Percentiles rank a stretch among this genome's conserved stretches.
Conservation (phyloP, 1,140 invertebrate species). For the Neomicropteryx cornuta region DNA sequence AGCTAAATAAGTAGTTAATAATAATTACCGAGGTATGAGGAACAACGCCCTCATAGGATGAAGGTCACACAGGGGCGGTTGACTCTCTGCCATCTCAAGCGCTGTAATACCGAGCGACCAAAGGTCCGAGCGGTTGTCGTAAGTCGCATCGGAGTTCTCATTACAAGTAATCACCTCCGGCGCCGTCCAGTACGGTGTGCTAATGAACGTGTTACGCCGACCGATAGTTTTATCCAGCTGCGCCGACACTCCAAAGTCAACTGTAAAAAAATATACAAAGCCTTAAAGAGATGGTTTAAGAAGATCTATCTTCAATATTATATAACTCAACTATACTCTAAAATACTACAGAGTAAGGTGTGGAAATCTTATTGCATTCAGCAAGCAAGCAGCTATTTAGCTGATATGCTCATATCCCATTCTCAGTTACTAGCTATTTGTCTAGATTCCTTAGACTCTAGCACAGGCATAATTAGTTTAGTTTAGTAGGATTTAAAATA, state of each 20-base stretch:
- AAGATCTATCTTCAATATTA: no score
- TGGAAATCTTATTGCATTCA: no score
- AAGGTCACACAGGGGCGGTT: conserved; percentile 96
- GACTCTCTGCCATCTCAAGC: conserved; percentile 99
- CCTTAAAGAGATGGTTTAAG: not conserved
- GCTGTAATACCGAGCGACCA: conserved; percentile 99
- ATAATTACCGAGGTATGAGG: conserved; percentile 75
- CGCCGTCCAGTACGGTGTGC: conserved; percentile 98
- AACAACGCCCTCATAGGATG: conserved; percentile 99
- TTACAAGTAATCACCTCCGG: conserved; percentile 99
- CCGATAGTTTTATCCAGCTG: conserved; percentile 98
- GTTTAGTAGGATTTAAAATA: no score
- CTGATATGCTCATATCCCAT: no score
- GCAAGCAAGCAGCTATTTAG: no score
- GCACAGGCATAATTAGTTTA: no score
- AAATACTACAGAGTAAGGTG: no score
- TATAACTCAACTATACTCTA: no score
- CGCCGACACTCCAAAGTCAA: conserved; percentile 99
- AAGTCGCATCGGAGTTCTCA: conserved; percentile 99
- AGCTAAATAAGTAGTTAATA: no score
- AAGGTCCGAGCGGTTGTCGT: conserved; percentile 96
- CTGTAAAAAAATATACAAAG: conserved; percentile 42
- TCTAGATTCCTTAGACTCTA: no score
- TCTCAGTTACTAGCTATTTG: no score
- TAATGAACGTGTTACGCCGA: conserved; percentile 97